Base-by-base conservation (phyloP, 2,888 invertebrate species). In the Aphodius sticticus region DNA sequence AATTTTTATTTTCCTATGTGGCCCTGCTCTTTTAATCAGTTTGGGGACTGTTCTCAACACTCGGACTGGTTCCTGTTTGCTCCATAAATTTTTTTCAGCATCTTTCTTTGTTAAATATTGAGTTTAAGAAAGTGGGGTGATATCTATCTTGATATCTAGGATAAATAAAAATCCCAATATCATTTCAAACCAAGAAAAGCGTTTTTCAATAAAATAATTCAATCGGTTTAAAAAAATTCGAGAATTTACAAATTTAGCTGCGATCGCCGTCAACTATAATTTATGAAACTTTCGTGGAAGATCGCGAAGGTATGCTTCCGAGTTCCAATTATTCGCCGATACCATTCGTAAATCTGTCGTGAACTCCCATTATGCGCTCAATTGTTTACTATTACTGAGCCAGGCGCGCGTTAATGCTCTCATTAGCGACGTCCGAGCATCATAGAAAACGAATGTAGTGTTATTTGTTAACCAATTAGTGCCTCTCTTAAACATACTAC, bases 381-480 rank as follows among this genome's bases (percentile, higher is more conserved):
- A 53, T 53, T 53, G 53, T 53, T 53, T 53, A 53, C 53, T 12
- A 53, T 53, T 53, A 53, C 9, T 53, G 53, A 53, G 53, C 53
- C 53, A 53, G 53, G 53, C 12, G 53, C 7, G 53, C 53, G 53
- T 53, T 53, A 53, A 53, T 53, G 53, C 53, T 53, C 53, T 53
- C 53, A 53, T 53, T 53, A 53, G 53, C 53, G 53, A 53, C 53
- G 53, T 53, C 12, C 53, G 53, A 53, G 53, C 53, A 53, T 53
- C 53, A 53, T 53, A 53, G 53, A 53, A 53, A 53, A 53, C 53
- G 53, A 53, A 53, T 53, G 53, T 53, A 53, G 53, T 53, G 53
- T 53, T 53, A 53, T 53, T 53, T 53, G 53, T 53, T 53, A 53
- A 53, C 53, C 53, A 53, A 53, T 53, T 53, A 53, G 53, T 53